Conservation (phyloP, 2,797 vertebrate genomes). For the Hippopotamyrus pictus region DNA sequence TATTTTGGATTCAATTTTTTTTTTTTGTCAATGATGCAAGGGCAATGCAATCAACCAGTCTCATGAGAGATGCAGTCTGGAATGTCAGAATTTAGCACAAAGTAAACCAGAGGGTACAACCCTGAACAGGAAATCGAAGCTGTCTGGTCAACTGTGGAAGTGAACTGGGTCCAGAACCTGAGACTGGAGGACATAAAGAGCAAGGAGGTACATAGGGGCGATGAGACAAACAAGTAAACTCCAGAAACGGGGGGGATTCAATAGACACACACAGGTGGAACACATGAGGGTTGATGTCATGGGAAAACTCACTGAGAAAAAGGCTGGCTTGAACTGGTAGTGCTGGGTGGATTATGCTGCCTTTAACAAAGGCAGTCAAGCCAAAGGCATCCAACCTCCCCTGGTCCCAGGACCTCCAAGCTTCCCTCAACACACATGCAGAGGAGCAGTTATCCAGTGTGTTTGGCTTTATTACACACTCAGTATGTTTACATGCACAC, state of each 20-base stretch:
- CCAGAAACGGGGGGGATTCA: neutral
- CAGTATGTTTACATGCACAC: too few relatives aligned
- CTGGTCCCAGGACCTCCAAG: neutral
- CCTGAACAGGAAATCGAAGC: neutral
- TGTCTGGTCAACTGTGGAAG: neutral
- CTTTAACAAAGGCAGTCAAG: too few relatives aligned
- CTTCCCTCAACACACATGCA: neutral
- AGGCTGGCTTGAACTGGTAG: too few relatives aligned
- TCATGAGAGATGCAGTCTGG: neutral
- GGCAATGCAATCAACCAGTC: neutral
- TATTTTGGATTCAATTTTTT: neutral
- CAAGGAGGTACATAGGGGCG: neutral
- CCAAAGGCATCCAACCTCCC: neutral
- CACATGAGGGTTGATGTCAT: neutral
- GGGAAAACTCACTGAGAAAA: too few relatives aligned
- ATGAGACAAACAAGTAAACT: neutral
- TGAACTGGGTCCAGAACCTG: neutral
- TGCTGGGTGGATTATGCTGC: too few relatives aligned
- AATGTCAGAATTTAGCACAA: neutral
- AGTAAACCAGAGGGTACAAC: neutral
- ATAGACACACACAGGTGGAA: neutral
- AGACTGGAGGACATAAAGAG: neutral
- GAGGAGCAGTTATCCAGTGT: neutral
- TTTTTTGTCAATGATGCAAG: neutral
- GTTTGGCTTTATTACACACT: neutral